These are phyloP conservation scores for human DNA, from an alignment of 2,113 vertebrate genomes.

Conservation along the genomic window GRCh38 chrY:883501-884000, in stretches of 20 bases:
- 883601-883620: neutral
- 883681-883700: rapidly evolving
- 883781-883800: rapidly evolving
- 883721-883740: neutral
- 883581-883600: too few relatives aligned
- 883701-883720: too few relatives aligned
- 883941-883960: rapidly evolving
- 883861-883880: rapidly evolving
- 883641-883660: too few relatives aligned
- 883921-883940: rapidly evolving
- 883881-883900: rapidly evolving
- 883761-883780: rapidly evolving
- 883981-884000: neutral
- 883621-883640: too few relatives aligned
- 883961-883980: neutral
- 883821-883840: neutral
- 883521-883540: too few relatives aligned
- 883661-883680: rapidly evolving
- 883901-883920: neutral
- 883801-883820: rapidly evolving
- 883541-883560: too few relatives aligned
- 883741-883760: rapidly evolving
- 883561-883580: too few relatives aligned
- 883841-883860: too few relatives aligned
- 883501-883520: too few relatives aligned